Conservation (phyloP, 2,888 invertebrate genomes). For the Timema podura region DNA sequence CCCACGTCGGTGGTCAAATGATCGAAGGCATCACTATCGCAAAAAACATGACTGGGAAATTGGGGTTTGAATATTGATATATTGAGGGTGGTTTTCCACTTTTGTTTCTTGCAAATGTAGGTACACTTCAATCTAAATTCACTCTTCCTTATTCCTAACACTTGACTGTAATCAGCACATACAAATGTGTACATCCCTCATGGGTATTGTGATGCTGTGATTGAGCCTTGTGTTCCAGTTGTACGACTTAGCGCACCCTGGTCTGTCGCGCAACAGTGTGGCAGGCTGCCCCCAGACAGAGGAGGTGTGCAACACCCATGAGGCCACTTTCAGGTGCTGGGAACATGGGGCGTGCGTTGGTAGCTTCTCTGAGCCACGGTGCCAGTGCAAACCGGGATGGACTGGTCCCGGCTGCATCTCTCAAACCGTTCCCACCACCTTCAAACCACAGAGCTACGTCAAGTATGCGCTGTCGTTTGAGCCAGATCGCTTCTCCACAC, state of each 20-base stretch:
- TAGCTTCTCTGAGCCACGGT: slow-evolving; percentile 81
- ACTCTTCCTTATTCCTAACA: too few relatives aligned
- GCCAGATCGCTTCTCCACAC: slow-evolving; percentile 86
- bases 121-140: too few relatives aligned
- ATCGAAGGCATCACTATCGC: too few relatives aligned
- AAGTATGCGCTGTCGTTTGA: slow-evolving; percentile 94
- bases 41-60: too few relatives aligned
- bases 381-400: slow-evolving; percentile 95
- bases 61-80: too few relatives aligned
- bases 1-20: too few relatives aligned
- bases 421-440: slow-evolving; percentile 85
- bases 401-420: slow-evolving; percentile 84
- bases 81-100: too few relatives aligned
- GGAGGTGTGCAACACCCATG: slow-evolving; percentile 83
- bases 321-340: slow-evolving; percentile 81
- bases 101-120: too few relatives aligned
- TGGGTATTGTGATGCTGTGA: too few relatives aligned
- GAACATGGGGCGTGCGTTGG: slow-evolving; percentile 94
- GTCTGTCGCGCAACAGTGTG: slow-evolving; percentile 77
- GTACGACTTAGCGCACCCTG: slow-evolving; percentile 93
- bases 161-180: too few relatives aligned
- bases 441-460: slow-evolving; percentile 92
- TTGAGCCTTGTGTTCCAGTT: slow-evolving; percentile 47
- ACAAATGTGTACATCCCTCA: too few relatives aligned
- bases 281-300: slow-evolving; percentile 93